A percentile compares a stretch with the other conserved stretches of the same genome.
Conservation (phyloP, 2,113 vertebrate genomes). For the Nothoprocta perdicaria region DNA sequence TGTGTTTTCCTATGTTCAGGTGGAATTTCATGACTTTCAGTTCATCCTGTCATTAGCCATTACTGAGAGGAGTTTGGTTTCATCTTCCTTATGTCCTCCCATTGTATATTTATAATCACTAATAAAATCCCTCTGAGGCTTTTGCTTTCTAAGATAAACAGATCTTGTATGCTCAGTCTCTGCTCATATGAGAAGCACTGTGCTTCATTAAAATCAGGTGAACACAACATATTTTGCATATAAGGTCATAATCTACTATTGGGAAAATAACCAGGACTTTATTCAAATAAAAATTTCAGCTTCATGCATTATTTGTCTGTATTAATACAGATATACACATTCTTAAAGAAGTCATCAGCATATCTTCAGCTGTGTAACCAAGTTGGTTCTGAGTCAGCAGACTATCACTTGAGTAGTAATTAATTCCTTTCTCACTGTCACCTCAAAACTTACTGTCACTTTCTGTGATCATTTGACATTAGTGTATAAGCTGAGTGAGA, state of each 20-base stretch:
- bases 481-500: background rate
- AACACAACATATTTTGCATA: background rate
- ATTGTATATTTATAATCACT: no score
- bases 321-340: background rate
- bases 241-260: background rate
- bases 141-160: no score
- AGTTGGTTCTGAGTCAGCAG: background rate
- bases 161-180: no score
- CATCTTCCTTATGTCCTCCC: no score
- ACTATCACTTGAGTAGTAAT: background rate
- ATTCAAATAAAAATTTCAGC: background rate
- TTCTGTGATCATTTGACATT: background rate
- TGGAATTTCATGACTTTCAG: background rate
- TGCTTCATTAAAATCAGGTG: background rate
- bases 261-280: background rate
- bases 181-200: background rate
- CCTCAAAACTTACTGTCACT: background rate
- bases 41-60: background rate
- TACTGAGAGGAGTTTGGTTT: no score
- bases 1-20: background rate
- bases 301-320: background rate
- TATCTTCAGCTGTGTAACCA: background rate
- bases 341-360: background rate
- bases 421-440: fast-evolving
- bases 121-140: no score